Evolutionary conservation across 2,888 invertebrate genomes (phyloP), one percentile per base, ranked within the genome.

Genomic region (Plebejus anna): DNA sequence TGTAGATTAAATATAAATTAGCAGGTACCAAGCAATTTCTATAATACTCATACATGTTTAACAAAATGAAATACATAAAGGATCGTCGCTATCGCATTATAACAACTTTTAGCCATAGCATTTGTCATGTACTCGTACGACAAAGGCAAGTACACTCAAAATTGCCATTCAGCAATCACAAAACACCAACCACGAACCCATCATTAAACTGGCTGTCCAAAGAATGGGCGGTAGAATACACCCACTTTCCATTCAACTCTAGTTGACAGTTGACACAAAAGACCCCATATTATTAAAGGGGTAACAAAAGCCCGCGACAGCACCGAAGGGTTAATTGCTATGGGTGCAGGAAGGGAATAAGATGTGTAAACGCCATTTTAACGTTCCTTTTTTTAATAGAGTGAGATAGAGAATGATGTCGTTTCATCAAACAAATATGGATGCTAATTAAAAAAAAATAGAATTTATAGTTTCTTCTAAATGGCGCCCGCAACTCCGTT

Each of bases 221-320:
- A 80, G 81, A 84, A 85, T 83, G 83, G 84, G 86, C 85, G 85
- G 85, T 80, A 85, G 86, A 86, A 88, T 88, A 89, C 92, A 89
- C 92, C 92, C 91, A 92, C 91, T 92, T 92, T 90, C 89, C 87
- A 89, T 89, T 89, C 89, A 88, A 84, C 11, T 81, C 84, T 84
- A 84, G 82, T 89, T 90, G 92, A 93, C 93, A 93, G 91, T 92
- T 92, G 92, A 93, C 90, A 90, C 90, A 92, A 92, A 88, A 84
- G 89, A 82, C 80, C 80, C 81, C 81, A 85, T 87, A 88, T 87
- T 84, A 89, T 87, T 84, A 89, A 90, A 90, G 90, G 91, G 91
- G 89, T 90, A 88, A 89, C 87, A 91, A 90, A 88, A 88, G 89
- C 86, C 88, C 88, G 89, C 85, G 90, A 90, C 89, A 88, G 87